Conservation (phyloP, 2,113 vertebrate genomes). For the Siniperca chuatsi region DNA sequence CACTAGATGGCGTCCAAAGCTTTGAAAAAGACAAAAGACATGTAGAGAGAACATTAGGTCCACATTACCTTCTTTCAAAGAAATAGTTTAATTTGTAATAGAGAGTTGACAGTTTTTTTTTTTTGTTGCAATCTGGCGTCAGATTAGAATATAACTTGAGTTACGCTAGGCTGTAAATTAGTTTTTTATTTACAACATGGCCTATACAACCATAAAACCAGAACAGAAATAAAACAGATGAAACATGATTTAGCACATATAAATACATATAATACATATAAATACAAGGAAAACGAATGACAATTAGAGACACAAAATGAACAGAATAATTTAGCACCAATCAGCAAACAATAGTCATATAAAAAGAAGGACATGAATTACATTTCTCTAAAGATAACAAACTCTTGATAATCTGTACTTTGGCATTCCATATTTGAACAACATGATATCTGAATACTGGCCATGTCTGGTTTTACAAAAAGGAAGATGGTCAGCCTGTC, state of each 20-base stretch:
- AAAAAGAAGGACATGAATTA: background rate
- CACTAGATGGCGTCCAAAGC: conserved; percentile 55
- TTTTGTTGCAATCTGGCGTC: background rate
- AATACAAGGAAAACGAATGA: background rate
- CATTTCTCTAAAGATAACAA: background rate
- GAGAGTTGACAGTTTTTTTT: background rate
- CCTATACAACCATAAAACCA: background rate
- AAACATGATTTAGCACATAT: background rate
- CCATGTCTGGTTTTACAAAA: background rate
- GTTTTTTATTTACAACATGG: background rate
- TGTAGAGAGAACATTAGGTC: background rate
- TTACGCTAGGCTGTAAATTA: background rate
- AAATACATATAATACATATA: background rate
- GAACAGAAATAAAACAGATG: background rate
- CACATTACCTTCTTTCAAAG: background rate
- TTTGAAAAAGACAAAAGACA: background rate
- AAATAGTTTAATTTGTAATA: no score
- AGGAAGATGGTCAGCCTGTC: background rate
- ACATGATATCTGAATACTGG: background rate
- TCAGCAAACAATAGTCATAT: background rate
- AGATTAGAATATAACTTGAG: background rate
- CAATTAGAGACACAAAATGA: background rate
- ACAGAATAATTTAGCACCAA: background rate
- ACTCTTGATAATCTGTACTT: background rate
- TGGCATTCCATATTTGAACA: background rate